Base-by-base conservation (phyloP, 2,888 invertebrate species). In the Melanotus villosus region DNA sequence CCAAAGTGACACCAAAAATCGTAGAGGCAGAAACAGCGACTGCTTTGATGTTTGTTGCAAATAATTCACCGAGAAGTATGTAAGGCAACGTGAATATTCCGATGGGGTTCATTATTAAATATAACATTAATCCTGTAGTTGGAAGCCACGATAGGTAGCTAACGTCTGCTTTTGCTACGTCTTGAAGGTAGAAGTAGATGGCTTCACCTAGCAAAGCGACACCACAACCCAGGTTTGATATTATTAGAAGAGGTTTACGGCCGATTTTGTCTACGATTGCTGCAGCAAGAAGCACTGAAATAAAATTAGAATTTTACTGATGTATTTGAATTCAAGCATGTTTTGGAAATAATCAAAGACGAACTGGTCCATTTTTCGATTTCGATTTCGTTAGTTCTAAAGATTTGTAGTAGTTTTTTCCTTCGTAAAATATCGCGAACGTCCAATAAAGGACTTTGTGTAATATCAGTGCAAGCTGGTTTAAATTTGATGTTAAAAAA, bases 1-100 rank as follows among this genome's bases (percentile, higher is more conserved):
- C 88, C 47, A 90, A 79, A 0, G 88, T 74, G 19, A 89, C 89
- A 0, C 88, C 87, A 72, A 88, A 81, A 77, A 89, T 86, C 0
- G 89, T 89, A 0, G 88, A 88, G 2, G 87, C 73, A 2, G 89
- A 89, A 0, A 90, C 89, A 0, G 90, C 90, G 0, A 86, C 84
- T 0, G 88, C 88, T 77, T 90, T 90, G 0, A 90, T 88, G 70
- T 89, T 90, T 0, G 89, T 88, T 0, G 90, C 89, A 75, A 90
- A 91, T 3, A 90, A 75, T 78, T 91, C 91, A 0, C 90, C 89
- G 75, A 90, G 87, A 84, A 90, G 85, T 72, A 90, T 87, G 70
- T 90, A 90, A 0, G 90, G 87, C 23, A 90, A 76, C 16, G 89
- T 90, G 0, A 89, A 89, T 23, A 90, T 82, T 0, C 91, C 91